These are phyloP conservation scores for Bagarius yarrelli DNA, from an alignment of 2,113 vertebrate species.

Conservation along the genomic window DNA sequence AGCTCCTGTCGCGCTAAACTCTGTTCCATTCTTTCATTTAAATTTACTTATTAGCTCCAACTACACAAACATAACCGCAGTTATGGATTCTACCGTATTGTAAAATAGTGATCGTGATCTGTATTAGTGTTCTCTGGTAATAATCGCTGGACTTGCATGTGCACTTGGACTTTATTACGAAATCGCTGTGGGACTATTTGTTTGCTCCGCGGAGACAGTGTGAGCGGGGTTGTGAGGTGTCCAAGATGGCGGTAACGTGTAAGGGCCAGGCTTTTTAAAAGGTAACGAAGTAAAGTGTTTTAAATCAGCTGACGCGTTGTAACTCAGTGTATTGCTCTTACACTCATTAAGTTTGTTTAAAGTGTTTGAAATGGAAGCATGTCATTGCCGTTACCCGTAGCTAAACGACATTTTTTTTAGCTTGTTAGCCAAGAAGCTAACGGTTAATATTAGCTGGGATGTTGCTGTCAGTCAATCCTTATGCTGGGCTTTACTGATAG, in stretches of 20 bases:
- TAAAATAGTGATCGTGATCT: constrained; percentile 5
- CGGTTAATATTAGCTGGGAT: constrained; percentile 16
- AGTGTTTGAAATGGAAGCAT: background rate
- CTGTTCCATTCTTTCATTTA: constrained; percentile 28
- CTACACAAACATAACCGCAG: constrained; percentile 3
- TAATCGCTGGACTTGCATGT: background rate
- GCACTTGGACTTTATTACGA: background rate
- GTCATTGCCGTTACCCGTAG: constrained; percentile 23
- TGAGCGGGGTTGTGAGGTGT: constrained; percentile 63
- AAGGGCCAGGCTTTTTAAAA: constrained; percentile 71
- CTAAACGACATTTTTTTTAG: constrained; percentile 7
- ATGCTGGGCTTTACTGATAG: background rate
- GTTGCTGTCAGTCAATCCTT: constrained; percentile 31
- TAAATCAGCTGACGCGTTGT: background rate
- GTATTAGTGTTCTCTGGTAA: background rate
- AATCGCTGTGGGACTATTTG: constrained; percentile 25
- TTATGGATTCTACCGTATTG: background rate
- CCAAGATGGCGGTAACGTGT: constrained; percentile 87
- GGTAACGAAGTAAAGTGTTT: constrained; percentile 70
- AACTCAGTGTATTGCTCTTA: background rate
- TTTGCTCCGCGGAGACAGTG: constrained; percentile 25
- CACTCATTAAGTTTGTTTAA: background rate
- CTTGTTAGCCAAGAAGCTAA: constrained; percentile 8
- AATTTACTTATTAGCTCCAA: background rate
- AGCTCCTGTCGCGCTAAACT: constrained; percentile 31